These are phyloP conservation scores for Drosophila nasuta DNA, from an alignment of 1,140 invertebrate species.

Conservation along the genomic window DNA sequence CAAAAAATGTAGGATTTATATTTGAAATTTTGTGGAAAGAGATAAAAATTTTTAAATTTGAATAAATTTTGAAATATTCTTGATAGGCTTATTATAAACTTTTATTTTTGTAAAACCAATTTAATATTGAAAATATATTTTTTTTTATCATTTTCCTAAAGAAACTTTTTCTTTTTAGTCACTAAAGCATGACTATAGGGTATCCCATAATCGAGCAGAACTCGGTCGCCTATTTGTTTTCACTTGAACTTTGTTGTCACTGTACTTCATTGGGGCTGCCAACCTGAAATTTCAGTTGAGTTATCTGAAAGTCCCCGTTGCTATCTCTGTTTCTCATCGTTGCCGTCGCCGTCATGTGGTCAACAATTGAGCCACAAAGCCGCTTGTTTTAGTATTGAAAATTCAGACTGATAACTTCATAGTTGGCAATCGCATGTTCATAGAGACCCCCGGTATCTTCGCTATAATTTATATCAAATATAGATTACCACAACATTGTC, in stretches of 20 bases:
- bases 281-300: conserved; percentile 40
- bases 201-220: no score
- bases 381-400: conserved; percentile 21
- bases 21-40: no score
- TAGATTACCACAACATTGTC: conserved; percentile 34
- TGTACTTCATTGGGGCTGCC: conserved; percentile 18
- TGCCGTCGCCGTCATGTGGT: conserved; percentile 25
- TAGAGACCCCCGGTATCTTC: conserved; percentile 28
- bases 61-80: no score
- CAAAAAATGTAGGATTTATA: no score
- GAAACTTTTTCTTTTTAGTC: no score
- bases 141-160: no score
- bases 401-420: conserved; percentile 47
- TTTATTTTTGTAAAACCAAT: no score
- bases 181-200: no score
- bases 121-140: no score
- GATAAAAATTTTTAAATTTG: no score
- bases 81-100: no score
- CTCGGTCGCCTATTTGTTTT: no score
- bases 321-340: not conserved
- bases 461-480: conserved; percentile 33
- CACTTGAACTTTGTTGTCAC: conserved; percentile 4
- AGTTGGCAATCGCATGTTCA: conserved; percentile 1
- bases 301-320: not conserved
- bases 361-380: conserved; percentile 14